These are phyloP conservation scores for Botia almorhae DNA, from an alignment of 2,797 vertebrate genomes.

Conservation along the genomic window DNA sequence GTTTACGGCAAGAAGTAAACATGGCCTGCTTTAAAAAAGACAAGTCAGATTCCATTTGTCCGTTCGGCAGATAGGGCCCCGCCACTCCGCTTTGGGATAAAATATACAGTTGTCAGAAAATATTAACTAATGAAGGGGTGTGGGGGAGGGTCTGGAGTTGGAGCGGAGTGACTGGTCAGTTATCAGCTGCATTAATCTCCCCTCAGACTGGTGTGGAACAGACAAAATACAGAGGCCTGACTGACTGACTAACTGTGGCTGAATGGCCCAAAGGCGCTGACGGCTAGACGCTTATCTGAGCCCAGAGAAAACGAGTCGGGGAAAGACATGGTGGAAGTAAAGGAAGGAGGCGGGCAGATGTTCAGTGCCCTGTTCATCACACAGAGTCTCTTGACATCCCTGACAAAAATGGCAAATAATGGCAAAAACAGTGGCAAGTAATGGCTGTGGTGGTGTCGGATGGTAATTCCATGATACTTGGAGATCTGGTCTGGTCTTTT, in stretches of 20 bases:
- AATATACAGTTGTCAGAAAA: slow-evolving; percentile 86
- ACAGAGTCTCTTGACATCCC: slow-evolving; percentile 30
- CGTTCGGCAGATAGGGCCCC: slow-evolving; percentile 73
- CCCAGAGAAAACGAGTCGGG: slow-evolving; percentile 29
- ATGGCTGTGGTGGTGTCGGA: background rate
- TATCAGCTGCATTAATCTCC: slow-evolving; percentile 83
- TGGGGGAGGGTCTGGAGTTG: slow-evolving; percentile 63
- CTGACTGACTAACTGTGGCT: slow-evolving; percentile 50
- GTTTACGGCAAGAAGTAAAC: slow-evolving; percentile 83
- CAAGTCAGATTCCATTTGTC: slow-evolving; percentile 77
- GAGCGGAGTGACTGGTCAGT: slow-evolving; percentile 76
- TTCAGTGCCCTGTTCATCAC: background rate
- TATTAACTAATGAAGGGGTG: slow-evolving; percentile 80
- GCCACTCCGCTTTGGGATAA: slow-evolving; percentile 78
- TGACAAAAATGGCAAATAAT: background rate
- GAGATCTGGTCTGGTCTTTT: background rate
- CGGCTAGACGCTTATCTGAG: slow-evolving; percentile 57
- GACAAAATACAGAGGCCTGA: slow-evolving; percentile 79
- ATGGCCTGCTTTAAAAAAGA: slow-evolving; percentile 76
- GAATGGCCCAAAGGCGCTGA: slow-evolving; percentile 64
- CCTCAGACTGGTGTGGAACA: slow-evolving; percentile 72
- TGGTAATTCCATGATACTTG: background rate
- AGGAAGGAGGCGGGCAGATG: slow-evolving; percentile 16
- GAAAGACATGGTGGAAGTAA: slow-evolving; percentile 31
- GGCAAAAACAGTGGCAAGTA: too few species aligned